These are phyloP conservation scores for Pangasius mekongensis DNA, from an alignment of 2,797 vertebrate genomes.

Conservation along the genomic window DNA sequence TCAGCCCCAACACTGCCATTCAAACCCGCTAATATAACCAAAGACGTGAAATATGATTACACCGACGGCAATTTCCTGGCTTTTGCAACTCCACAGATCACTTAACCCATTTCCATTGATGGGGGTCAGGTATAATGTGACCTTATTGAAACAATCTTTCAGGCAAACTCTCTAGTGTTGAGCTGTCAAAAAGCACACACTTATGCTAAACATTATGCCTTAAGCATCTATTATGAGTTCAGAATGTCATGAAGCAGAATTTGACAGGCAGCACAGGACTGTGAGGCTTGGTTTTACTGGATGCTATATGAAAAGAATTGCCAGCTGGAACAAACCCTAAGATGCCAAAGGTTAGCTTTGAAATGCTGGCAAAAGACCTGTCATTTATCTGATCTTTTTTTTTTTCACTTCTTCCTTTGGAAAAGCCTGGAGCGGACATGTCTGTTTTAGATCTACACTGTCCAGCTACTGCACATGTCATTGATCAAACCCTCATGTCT, in stretches of 20 bases:
- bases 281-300: constrained; percentile 30
- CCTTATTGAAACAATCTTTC: constrained; percentile 48
- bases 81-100: constrained; percentile 64
- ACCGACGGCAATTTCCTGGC: constrained; percentile 63
- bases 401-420: constrained; percentile 40
- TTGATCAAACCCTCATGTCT: constrained; percentile 63
- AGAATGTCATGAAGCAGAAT: constrained; percentile 63
- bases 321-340: constrained; percentile 28
- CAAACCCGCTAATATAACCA: constrained; percentile 63
- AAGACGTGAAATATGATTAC: constrained; percentile 70
- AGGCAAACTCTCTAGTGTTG: constrained; percentile 47
- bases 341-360: constrained; percentile 57
- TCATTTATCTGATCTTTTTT: constrained; percentile 55
- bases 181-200: constrained; percentile 39
- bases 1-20: constrained; percentile 42
- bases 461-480: constrained; percentile 61
- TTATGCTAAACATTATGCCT: constrained; percentile 48
- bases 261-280: constrained; percentile 43
- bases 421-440: constrained; percentile 62
- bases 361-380: constrained; percentile 63
- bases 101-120: constrained; percentile 61
- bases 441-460: constrained; percentile 50
- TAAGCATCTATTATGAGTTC: constrained; percentile 63
- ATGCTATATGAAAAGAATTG: background rate
- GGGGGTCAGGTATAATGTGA: constrained; percentile 44